Percentiles rank a stretch among this genome's conserved stretches.
These are phyloP conservation scores for Mayetiola destructor DNA, from an alignment of 2,888 invertebrate species.

Conservation along the genomic window DNA sequence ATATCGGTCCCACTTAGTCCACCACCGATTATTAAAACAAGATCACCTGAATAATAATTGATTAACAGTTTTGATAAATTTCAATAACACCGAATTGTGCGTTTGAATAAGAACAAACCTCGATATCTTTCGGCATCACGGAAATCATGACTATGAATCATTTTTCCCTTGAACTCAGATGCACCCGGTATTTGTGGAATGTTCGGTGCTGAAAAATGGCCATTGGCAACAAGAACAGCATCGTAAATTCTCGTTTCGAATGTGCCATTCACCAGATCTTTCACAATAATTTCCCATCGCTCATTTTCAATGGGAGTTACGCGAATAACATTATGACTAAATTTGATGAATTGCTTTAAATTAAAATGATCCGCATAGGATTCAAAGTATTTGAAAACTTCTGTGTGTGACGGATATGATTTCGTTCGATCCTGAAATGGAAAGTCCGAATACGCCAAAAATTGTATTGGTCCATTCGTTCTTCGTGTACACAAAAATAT, in stretches of 20 bases:
- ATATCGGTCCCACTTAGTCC: constrained; percentile 77
- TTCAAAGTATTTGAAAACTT: constrained; percentile 58
- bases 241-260: constrained; percentile 49
- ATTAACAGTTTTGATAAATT: neutral
- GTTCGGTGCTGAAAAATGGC: constrained; percentile 68
- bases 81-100: no score
- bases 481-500: no score
- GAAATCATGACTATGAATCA: constrained; percentile 71
- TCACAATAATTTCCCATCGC: constrained; percentile 41
- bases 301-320: constrained; percentile 38
- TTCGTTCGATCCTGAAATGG: neutral
- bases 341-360: constrained; percentile 47
- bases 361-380: constrained; percentile 54
- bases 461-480: neutral
- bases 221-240: constrained; percentile 69
- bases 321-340: constrained; percentile 41
- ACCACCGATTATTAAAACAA: constrained; percentile 70
- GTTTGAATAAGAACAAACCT: constrained; percentile 30
- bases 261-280: constrained; percentile 23
- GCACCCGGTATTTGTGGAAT: constrained; percentile 54
- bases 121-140: constrained; percentile 52
- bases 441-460: neutral
- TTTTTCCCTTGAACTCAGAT: constrained; percentile 44
- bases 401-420: constrained; percentile 23
- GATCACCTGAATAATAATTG: constrained; percentile 34